A percentile compares a stretch with the other conserved stretches of the same genome.
Evolutionary conservation across 2,113 vertebrate species (phyloP).

Genomic region (Ammodytes dubius): DNA sequence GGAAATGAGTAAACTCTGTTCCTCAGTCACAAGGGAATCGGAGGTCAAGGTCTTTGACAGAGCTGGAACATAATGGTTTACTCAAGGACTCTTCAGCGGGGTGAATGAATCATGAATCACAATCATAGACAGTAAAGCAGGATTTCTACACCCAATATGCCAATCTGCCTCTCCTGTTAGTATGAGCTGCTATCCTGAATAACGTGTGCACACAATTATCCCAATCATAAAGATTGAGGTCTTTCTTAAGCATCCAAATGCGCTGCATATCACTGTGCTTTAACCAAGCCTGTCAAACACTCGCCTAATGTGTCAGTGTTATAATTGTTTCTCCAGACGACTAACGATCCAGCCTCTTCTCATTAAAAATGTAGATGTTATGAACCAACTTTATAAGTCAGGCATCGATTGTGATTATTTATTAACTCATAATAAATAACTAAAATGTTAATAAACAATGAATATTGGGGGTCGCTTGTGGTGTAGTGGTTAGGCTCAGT

Average conservation of each 20-base stretch:
- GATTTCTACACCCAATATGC: not conserved
- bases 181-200: constrained; percentile 20
- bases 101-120: constrained; percentile 35
- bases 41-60: not conserved
- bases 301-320: not conserved
- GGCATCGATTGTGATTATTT: constrained; percentile 48
- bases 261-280: not conserved
- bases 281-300: constrained; percentile 22
- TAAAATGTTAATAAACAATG: constrained; percentile 36
- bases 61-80: constrained; percentile 26
- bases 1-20: not conserved
- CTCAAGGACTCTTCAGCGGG: constrained; percentile 44
- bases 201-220: constrained; percentile 3
- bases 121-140: constrained; percentile 1
- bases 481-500: too few relatives aligned
- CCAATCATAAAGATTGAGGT: not conserved
- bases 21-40: not conserved
- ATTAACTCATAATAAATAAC: not conserved
- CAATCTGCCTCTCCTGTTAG: constrained; percentile 4
- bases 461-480: too few relatives aligned
- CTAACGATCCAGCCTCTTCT: constrained; percentile 37
- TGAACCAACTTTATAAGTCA: constrained; percentile 53
- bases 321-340: constrained; percentile 20
- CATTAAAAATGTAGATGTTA: constrained; percentile 70
- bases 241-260: constrained; percentile 22